Base-by-base conservation (phyloP, 2,113 vertebrate genomes). In the Rhynchopsitta pachyrhyncha region DNA sequence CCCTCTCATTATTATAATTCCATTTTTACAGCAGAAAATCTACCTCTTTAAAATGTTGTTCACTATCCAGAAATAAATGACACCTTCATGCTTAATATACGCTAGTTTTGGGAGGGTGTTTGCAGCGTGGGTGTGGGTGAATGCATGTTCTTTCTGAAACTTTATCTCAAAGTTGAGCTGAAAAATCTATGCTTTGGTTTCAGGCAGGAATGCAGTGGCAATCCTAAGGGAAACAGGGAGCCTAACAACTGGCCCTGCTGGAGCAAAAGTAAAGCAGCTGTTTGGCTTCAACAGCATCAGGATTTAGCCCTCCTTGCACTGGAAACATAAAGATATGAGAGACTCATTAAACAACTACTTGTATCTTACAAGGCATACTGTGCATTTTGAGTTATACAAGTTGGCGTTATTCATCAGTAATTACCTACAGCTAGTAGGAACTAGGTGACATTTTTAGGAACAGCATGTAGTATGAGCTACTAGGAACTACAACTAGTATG, bases 21-120 rank as follows among this genome's bases (percentile, higher is more conserved):
- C 12, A 82, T 93, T 92, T 92, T 94, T 91, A 83, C 18, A 90
- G 82, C 28, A 90, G 47, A 79, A 88, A 80, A 57, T 50, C 2
- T 66, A 20, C n/a, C 59, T 81, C 27, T 91, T 78, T 42, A 74
- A 92, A 88, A 82, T 63, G 50, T 19, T 77, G 44, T 55, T 46
- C 23, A 19, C 82, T 84, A 75, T 42, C 37, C 46, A 79, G 63
- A 92, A 90, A 92, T 64, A 88, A 93, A 69, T 84, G 25, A 47
- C 62, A 74, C 19, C 18, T 47, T 60, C n/a, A 29, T 29, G n/a
- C 11, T 91, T 84, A 68, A 88, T 46, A 91, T 59, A 37, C 35
- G 50, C 16, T 53, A 2, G 1, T 64, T 70, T 77, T 74, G 50
- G 39, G 63, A 10, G 37, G 44, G 71, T 64, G 53, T 83, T 76